Evolutionary conservation across 2,888 invertebrate genomes (phyloP), one percentile per base, ranked within the genome.

Genomic region (Brachynemurus nebulosus): DNA sequence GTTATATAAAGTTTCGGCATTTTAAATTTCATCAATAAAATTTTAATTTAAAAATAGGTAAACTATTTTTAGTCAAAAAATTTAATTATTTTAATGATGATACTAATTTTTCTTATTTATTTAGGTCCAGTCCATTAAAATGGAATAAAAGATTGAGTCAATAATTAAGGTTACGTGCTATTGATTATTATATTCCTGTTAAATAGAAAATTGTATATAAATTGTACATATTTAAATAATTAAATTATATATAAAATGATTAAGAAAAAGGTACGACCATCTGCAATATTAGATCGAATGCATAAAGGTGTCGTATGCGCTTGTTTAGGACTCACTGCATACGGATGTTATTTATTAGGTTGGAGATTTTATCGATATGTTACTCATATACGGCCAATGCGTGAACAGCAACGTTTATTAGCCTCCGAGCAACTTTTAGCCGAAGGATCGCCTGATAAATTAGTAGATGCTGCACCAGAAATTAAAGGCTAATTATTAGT

Each of bases 251-350:
- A 9, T 8, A 25, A 25, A 25, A 33, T 33, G 33, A 65, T 64
- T 62, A 58, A 55, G 48, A 71, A 64, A 54, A 56, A 59, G 36
- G 58, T 64, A 35, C 55, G 57, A 47, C 56, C 54, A 12, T 66
- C 54, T 54, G 46, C 55, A 12, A 48, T 70, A 16, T 43, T 71
- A 20, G 69, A 75, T 51, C 64, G 58, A 48, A 52, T 74, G 23
- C 76, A 76, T 53, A 69, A 66, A 55, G 71, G 72, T 17, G 64
- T 68, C 36, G 76, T 76, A 1, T 60, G 61, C 23, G 58, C 66
- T 14, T 74, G 75, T 53, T 58, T 75, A 30, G 75, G 69, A 4
- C 59, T 74, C 7, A 74, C 76, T 14, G 44, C 69, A 1, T 68
- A 66, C 54, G 74, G 71, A 33, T 61, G 65, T 20, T 59, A 60